Base-by-base conservation (phyloP, 2,888 invertebrate species). In the Lochmaea capreae region DNA sequence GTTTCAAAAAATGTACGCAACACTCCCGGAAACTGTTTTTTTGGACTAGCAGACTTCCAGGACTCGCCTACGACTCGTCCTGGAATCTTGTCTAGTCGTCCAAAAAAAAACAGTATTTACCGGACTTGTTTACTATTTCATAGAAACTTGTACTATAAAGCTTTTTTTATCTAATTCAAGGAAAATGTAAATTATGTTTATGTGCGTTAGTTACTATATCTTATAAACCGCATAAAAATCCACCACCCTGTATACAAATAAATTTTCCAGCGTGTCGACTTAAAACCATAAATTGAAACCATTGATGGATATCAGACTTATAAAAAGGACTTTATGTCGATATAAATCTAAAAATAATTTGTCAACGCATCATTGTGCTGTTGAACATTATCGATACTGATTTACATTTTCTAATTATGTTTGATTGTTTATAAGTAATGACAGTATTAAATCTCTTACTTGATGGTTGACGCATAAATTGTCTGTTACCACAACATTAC, bases 331-430 rank as follows among this genome's bases (percentile, higher is more conserved):
- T 69, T 69, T 69, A 69, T 69, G 69, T 69, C 61, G 46, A 52
- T 61, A 62, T 69, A 69, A 69, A 69, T 69, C 69, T 61, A 43
- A 42, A 39, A 69, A 62, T 62, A 69, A 69, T 62, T 69, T 69
- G 61, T 69, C 69, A 69, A 11, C 62, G 42, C 62, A 46, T 46
- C 59, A 67, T 46, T 52, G 43, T 26, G 61, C 4, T 43, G 46
- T 59, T 59, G 59, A 39, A 67, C 12, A 67, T 67, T 67, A 59
- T 59, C 16, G 68, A 68, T 59, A 61, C 46, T 49, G 68, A 68
- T 68, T 68, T 61, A 61, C 12, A 68, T 68, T 68, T 52, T 42
- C 46, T 61, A 59, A 68, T 68, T 61, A 68, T 61, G 11, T 26
- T 16, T 57, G 54, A 57, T 57, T 16, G 54, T 26, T 52, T 52